Base-by-base conservation (phyloP, 2,113 vertebrate species). In the Perca fluviatilis region DNA sequence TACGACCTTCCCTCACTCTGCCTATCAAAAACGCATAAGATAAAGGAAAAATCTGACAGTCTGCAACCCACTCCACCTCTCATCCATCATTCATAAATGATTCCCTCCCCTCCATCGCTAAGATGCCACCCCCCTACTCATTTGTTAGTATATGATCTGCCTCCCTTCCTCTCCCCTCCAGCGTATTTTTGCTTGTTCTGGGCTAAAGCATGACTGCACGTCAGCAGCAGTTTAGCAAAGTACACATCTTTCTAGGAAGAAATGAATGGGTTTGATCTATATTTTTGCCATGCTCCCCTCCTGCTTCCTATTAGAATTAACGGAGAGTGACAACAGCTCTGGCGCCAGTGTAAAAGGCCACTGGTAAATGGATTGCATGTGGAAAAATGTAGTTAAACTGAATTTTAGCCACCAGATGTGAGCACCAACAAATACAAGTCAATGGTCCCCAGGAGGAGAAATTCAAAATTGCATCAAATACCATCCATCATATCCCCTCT, bases 41-140 rank as follows among this genome's bases (percentile, higher is more conserved):
- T 93, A 91, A 94, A 88, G 83, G 79, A 57, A 89, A 91, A 87
- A 88, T 89, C 89, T 92, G 90, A 93, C 90, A 89, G 83, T 90
- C 71, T 89, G 86, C 71, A 80, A 84, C 82, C 87, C 88, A 86
- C 87, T 89, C 87, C 89, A 86, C 90, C 91, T 90, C 90, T 89
- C 91, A 92, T 93, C 89, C 82, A 91, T 92, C 88, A 93, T 74
- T 87, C 67, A 89, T 91, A 89, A 92, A 89, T 71, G 80, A 78
- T 67, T 77, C 58, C 79, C 81, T 78, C 57, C 54, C 33, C 73
- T 76, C 50, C 56, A 67, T 76, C 51, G 1, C 68, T 50, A 49
- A 86, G 58, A 68, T 74, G 27, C 65, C 74, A 49, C 66, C 71
- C 49, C 36, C 54, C 46, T 53, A 18, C 79, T 79, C 79, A 74